Evolutionary conservation across 2,888 invertebrate species (phyloP), one percentile per base, ranked within the genome.

Genomic region (Thymelicus lineola): DNA sequence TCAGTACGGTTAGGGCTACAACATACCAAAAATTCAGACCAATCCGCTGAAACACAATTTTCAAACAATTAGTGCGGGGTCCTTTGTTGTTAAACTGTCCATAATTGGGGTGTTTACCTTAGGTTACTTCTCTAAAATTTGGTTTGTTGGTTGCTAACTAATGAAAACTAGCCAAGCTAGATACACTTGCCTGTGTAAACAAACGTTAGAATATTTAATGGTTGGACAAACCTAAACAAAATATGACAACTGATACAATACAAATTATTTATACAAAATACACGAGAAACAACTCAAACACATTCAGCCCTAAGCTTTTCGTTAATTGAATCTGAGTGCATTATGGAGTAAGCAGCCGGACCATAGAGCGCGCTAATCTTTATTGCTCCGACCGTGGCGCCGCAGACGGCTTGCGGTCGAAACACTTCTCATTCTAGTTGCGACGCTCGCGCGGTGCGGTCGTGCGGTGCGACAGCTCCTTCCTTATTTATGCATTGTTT

Each of bases 391-490:
- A 65, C 66, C 72, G 71, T 71, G 58, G 63, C 38, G 63, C 38
- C 75, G 73, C 76, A 77, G 77, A 77, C 76, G 74, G 77, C 76
- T 77, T 77, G 77, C 65, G 77, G 77, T 53, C 10, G 20, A 20
- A 20, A 20, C 53, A 53, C 53, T 53, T 53, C 53, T 53, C 53
- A 53, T 20, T 53, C 53, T 12, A 20, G 53, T 12, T 9, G 53
- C 53, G 53, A 4, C 53, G 53, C 53, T 20, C 57, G 57, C 57
- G 57, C 53, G 53, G 53, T 5, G 20, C 10, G 53, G 53, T 17
- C 15, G 15, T 6, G 20, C 17, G 6, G 17, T 10, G 20, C 53
- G 9, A 53, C 46, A 14, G 6, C 14, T 15, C 48, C 7, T 50
- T 7, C 15, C 6, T 48, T 48, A 50, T 50, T 6, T 15, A 50